phyloP scores from a whole-genome alignment of 2,797 vertebrate species.

The Phalloptychus januarius region DNA sequence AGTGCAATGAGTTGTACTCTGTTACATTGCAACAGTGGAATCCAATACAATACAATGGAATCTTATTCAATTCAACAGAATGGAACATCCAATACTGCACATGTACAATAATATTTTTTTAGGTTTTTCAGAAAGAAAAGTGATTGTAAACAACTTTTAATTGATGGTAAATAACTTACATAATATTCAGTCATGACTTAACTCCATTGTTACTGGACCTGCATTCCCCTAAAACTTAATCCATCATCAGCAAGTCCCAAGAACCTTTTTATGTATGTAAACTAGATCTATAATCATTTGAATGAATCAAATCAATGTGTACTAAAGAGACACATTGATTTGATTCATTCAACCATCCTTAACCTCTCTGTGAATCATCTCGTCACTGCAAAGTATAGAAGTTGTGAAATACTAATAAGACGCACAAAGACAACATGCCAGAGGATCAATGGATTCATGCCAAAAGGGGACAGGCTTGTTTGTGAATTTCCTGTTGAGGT shows the following conservation, averaged over 20 bases:
- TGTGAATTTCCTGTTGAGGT: neutral
- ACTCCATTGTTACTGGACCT: neutral
- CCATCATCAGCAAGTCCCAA: neutral
- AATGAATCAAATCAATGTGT: too few relatives aligned
- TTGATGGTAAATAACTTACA: neutral
- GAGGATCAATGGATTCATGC: neutral
- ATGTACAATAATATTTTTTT: neutral
- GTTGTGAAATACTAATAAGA: neutral
- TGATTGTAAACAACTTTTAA: neutral
- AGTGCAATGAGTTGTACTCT: too few relatives aligned
- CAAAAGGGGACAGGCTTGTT: neutral
- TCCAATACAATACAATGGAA: neutral
- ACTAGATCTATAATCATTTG: neutral
- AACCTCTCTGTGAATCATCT: neutral
- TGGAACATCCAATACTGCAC: neutral
- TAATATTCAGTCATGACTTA: neutral
- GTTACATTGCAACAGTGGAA: too few relatives aligned
- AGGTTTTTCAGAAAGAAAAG: neutral
- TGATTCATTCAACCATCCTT: neutral
- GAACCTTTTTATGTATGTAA: neutral
- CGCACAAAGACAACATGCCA: neutral
- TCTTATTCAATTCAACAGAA: neutral
- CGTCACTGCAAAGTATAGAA: neutral
- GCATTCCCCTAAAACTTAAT: neutral
- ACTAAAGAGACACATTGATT: neutral